Evolutionary conservation across 2,113 vertebrate genomes (phyloP).

Genomic region (Clarias magur): DNA sequence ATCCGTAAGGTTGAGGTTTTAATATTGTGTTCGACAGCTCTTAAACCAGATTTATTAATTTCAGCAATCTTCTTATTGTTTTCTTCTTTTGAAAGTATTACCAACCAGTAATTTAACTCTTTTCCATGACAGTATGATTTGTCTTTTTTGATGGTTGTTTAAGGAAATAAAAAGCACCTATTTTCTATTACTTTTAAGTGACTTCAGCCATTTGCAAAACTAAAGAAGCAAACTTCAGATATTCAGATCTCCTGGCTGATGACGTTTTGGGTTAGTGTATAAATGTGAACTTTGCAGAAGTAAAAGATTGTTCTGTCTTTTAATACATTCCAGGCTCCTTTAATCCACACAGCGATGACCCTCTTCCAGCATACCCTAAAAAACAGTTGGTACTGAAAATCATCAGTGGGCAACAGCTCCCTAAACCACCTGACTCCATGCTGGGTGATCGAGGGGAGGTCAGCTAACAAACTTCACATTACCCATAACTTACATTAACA

Average conservation of each 20-base stretch:
- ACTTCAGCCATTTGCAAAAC: neutral
- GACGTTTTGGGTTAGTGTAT: neutral
- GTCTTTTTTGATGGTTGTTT: too few species aligned
- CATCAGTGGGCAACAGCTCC: slow-evolving; percentile 96
- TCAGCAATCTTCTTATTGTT: too few species aligned
- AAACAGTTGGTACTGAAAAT: slow-evolving; percentile 95
- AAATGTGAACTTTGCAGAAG: neutral
- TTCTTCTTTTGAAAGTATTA: too few species aligned
- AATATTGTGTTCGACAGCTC: too few species aligned
- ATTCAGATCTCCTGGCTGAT: neutral
- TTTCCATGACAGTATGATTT: too few species aligned
- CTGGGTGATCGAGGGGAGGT: slow-evolving; percentile 97
- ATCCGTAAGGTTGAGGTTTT: too few species aligned
- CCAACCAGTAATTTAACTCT: too few species aligned
- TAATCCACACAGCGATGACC: slow-evolving; percentile 90
- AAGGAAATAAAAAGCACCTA: too few species aligned
- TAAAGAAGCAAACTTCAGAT: neutral
- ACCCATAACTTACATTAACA: neutral
- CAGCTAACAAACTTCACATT: slow-evolving; percentile 20
- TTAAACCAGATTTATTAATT: too few species aligned
- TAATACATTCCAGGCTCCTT: slow-evolving; percentile 80
- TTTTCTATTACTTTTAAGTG: neutral
- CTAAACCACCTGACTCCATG: slow-evolving; percentile 97
- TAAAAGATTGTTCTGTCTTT: slow-evolving; percentile 13
- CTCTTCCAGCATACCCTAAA: slow-evolving; percentile 92